Base-by-base conservation (phyloP, 1,140 invertebrate species). In the Ostrea denselamellosa region DNA sequence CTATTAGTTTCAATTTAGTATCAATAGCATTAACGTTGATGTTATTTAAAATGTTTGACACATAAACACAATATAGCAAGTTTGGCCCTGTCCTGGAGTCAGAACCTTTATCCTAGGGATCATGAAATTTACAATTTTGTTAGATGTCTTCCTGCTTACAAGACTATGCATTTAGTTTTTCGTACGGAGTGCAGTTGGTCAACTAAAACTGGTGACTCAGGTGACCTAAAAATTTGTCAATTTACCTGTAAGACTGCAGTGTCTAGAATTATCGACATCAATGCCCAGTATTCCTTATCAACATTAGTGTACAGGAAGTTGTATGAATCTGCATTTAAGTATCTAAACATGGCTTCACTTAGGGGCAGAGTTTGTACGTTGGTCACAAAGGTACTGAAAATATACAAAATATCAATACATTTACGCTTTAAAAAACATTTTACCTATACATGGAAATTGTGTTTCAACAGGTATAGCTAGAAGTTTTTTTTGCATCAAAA, bases 171-270 rank as follows among this genome's bases (percentile, higher is more conserved):
- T 44, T 44, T 44, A 44, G 2, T 44, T 44, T 44, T 44, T 44
- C 34, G 1, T 44, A 44, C 2, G 34, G 34, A 5, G 34, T 44
- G 34, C 34, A 44, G 34, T n/a, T n/a, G n/a, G n/a, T n/a, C n/a
- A n/a, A n/a, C n/a, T n/a, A n/a, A n/a, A n/a, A n/a, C n/a, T n/a
- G n/a, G 34, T 44, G 34, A 44, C 34, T 44, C 5, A 44, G 34
- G 34, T 44, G 34, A 44, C 34, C 34, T 2, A 44, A 44, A 44
- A 44, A 83, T 34, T 17, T 4, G 12, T n/a, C 51, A 82, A 82
- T 65, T 88, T 89, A 93, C 92, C 90, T 91, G 89, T 14, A 93
- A 65, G 34, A 87, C 85, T 82, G 91, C 92, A 87, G 87, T 90
- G 85, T 92, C 90, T 17, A 93, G 85, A 53, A 93, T 65, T 52